Conservation (phyloP, 2,888 invertebrate genomes). For the Sarcophaga caerulescens region DNA sequence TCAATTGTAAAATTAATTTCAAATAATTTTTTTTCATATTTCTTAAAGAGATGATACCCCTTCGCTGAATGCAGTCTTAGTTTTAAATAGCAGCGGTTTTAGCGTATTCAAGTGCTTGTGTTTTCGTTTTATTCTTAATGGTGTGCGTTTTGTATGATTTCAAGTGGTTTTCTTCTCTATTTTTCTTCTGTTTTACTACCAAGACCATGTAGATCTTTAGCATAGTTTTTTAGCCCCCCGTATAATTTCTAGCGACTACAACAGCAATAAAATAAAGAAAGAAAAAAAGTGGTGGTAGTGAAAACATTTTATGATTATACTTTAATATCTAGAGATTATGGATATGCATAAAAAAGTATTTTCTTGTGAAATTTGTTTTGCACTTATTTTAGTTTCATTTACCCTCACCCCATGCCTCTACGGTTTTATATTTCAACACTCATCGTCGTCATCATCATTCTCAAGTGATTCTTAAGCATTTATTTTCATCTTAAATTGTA, state of each 20-base stretch:
- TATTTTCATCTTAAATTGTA: constrained; percentile 22
- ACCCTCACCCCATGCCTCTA: neutral
- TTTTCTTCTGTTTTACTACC: too few species aligned
- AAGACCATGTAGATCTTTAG: too few species aligned
- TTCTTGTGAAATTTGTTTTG: constrained; percentile 35
- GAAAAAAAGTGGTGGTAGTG: neutral
- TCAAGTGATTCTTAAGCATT: constrained; percentile 50
- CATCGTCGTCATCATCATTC: constrained; percentile 7
- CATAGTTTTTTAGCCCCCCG: too few species aligned
- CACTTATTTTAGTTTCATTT: neutral
- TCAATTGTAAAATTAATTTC: neutral
- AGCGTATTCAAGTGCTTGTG: too few species aligned
- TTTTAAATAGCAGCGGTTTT: too few species aligned
- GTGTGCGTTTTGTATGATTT: too few species aligned
- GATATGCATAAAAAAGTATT: constrained; percentile 41
- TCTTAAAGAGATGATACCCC: too few species aligned
- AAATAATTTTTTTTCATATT: too few species aligned
- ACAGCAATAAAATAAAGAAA: neutral
- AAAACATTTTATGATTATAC: constrained; percentile 52
- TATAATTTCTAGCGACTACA: neutral
- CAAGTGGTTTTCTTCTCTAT: too few species aligned
- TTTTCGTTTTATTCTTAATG: too few species aligned
- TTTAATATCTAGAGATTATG: constrained; percentile 62
- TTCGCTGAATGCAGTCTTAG: too few species aligned
- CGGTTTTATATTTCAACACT: constrained; percentile 13